Percentiles rank a stretch among this genome's conserved stretches.
Evolutionary conservation across 2,888 invertebrate genomes (phyloP).

Genomic region (Eubasilissa splendida): DNA sequence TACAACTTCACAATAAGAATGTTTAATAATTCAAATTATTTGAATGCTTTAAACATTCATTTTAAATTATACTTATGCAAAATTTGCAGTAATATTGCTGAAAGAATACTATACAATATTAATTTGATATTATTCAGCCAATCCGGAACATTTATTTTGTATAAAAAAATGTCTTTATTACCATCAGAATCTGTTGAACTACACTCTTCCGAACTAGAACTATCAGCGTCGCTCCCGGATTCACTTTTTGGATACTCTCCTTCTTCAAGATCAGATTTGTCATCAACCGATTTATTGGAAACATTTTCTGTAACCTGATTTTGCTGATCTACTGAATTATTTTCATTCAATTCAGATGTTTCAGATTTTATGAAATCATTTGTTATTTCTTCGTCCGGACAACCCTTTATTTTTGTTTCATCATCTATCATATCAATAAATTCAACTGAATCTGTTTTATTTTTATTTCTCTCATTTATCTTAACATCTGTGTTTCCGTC

Average conservation of each 20-base stretch:
- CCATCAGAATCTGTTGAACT: conserved; percentile 18
- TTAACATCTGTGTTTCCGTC: neutral
- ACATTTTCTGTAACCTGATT: conserved; percentile 56
- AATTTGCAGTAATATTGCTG: too few relatives aligned
- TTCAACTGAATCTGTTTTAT: neutral
- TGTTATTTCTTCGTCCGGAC: neutral
- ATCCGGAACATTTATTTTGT: too few relatives aligned
- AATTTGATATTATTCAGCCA: too few relatives aligned
- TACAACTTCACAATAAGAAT: too few relatives aligned
- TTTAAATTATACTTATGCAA: too few relatives aligned
- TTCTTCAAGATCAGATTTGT: conserved; percentile 71
- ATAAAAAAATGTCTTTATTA: conserved; percentile 11
- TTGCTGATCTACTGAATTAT: conserved; percentile 61
- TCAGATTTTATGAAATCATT: neutral
- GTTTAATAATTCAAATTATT: too few relatives aligned
- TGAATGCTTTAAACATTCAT: too few relatives aligned
- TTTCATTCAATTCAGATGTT: conserved; percentile 60
- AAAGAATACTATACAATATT: neutral
- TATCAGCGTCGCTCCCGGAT: conserved; percentile 66
- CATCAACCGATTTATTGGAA: conserved; percentile 50
- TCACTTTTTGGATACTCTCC: conserved; percentile 78
- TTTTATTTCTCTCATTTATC: neutral
- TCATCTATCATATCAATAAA: neutral
- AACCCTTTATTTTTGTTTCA: neutral
- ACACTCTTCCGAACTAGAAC: conserved; percentile 20